Evolutionary conservation across 2,888 invertebrate species (phyloP), one percentile per base, ranked within the genome.

Genomic region (Argyra leucocephala): DNA sequence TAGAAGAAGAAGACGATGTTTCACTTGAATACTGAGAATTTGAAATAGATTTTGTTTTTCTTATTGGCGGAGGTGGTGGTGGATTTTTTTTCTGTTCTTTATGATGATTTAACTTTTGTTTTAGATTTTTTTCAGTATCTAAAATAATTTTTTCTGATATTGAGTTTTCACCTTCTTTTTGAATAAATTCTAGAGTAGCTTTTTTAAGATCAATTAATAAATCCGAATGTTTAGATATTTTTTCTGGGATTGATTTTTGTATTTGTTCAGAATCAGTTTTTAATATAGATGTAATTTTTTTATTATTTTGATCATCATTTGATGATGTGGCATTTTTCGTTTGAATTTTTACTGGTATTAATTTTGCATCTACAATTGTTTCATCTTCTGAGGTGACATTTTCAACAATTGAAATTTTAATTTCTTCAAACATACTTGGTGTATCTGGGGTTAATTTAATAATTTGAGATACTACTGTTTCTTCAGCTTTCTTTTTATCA

Each of bases 61-160:
- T 24, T 5, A 61, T 2, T 61, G 61, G 61, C n/a, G 60, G 60
- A 10, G 24, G 24, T 61, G 61, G 61, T 21, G 61, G 31, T 31
- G 31, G 31, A 31, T 2, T 31, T 31, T 31, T 31, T 31, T 31
- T 31, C 31, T 31, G 31, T 31, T 31, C 31, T 31, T n/a, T n/a
- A n/a, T 10, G 31, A 10, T 31, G 31, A 31, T 31, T 31, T 31
- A 10, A 6, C 7, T 6, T 7, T 31, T 31, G 31, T 31, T 31
- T 2, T 31, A 10, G 31, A 31, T 6, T 6, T 26, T 26, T 26
- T 57, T 18, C n/a, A 57, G 3, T 3, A 57, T 57, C 7, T 21
- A 21, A 21, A 9, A 5, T 6, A 21, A 4, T 57, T 22, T 2
- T n/a, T 57, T 57, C 57, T 10, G 31, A 31, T 23, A 23, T 23